Evolutionary conservation across 2,888 invertebrate genomes (phyloP).

Genomic region (Drosophila pseudotalamancana): DNA sequence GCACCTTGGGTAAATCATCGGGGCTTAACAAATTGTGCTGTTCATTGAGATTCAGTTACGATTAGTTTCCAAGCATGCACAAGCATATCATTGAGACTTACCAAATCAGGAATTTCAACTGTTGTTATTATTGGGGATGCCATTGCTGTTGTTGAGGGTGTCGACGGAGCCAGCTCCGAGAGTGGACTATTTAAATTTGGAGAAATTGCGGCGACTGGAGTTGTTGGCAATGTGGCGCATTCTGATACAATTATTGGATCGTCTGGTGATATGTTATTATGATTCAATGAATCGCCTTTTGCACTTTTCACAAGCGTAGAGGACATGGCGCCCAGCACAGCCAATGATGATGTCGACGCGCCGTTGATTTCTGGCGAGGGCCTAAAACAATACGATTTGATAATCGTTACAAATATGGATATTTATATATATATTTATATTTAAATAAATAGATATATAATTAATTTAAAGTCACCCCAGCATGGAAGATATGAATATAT

Average conservation of each 20-base stretch:
- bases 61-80: neutral
- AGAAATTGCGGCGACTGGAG: slow-evolving; percentile 47
- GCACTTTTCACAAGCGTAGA: slow-evolving; percentile 48
- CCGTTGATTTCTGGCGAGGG: slow-evolving; percentile 34
- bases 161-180: slow-evolving; percentile 58
- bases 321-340: slow-evolving; percentile 44
- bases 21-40: slow-evolving; percentile 51
- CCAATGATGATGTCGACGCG: slow-evolving; percentile 57
- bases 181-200: slow-evolving; percentile 49
- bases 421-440: too few species aligned
- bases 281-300: slow-evolving; percentile 17
- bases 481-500: neutral
- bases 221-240: slow-evolving; percentile 45
- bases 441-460: neutral
- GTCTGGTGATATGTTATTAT: slow-evolving; percentile 24
- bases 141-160: slow-evolving; percentile 60
- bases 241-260: slow-evolving; percentile 41
- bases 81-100: slow-evolving; percentile 18
- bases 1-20: slow-evolving; percentile 65
- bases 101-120: slow-evolving; percentile 57
- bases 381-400: slow-evolving; percentile 18
- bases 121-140: slow-evolving; percentile 65
- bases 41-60: neutral
- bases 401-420: neutral
- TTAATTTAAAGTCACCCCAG: neutral